Conservation (phyloP, 1,140 invertebrate species). For the Trichoplusia ni region DNA sequence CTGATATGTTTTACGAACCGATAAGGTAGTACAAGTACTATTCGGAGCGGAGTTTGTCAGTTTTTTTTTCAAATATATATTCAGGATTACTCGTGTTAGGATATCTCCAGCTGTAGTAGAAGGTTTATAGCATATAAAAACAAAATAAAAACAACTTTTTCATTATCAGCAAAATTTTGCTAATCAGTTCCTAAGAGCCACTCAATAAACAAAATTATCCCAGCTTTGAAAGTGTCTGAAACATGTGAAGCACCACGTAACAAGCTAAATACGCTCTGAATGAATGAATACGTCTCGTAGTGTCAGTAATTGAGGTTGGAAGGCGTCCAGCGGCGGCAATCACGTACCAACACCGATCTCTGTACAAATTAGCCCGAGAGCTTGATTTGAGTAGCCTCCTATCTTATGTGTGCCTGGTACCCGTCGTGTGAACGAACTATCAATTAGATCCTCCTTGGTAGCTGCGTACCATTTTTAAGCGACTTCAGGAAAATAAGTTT, state of each 20-base stretch:
- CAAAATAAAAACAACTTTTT: too few relatives aligned
- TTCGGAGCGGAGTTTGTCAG: too few relatives aligned
- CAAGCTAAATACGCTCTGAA: neutral
- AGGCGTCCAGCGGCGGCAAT: neutral
- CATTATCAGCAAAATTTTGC: neutral
- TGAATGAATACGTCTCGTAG: conserved; percentile 5
- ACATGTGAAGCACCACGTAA: neutral
- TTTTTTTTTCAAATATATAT: too few relatives aligned
- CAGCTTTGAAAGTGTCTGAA: neutral
- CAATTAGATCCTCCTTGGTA: neutral
- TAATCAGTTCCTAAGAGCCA: neutral
- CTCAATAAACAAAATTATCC: too few relatives aligned
- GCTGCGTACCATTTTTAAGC: neutral
- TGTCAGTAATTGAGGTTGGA: conserved; percentile 8
- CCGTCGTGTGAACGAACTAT: neutral
- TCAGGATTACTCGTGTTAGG: too few relatives aligned
- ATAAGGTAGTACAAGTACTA: too few relatives aligned
- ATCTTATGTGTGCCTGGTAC: neutral
- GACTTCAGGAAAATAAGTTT: neutral
- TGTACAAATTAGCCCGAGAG: conserved; percentile 9
- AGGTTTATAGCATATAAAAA: too few relatives aligned
- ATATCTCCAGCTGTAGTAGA: too few relatives aligned
- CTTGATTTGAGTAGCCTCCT: neutral
- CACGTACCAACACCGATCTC: conserved; percentile 8
- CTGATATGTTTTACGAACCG: too few relatives aligned